These are phyloP conservation scores for Lordiphosa stackelbergi DNA, from an alignment of 1,140 invertebrate species.

Conservation along the genomic window DNA sequence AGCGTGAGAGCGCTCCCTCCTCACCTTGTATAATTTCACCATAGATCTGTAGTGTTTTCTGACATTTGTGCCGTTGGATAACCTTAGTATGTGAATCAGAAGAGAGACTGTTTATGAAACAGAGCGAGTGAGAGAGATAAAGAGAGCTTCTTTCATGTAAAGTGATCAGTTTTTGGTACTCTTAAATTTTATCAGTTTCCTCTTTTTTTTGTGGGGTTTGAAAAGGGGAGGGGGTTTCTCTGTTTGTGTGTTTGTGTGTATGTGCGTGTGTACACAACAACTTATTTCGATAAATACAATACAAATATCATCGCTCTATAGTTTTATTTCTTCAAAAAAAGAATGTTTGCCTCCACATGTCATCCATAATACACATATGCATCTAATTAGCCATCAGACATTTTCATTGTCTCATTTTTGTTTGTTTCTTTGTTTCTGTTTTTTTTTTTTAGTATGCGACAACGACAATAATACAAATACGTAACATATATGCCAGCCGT, in stretches of 20 bases:
- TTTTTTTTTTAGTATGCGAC: slow-evolving; percentile 22
- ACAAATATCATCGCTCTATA: slow-evolving; percentile 69
- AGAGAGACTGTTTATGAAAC: neutral
- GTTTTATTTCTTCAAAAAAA: slow-evolving; percentile 72
- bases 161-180: slow-evolving; percentile 43
- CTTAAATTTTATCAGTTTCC: slow-evolving; percentile 71
- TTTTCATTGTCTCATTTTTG: slow-evolving; percentile 21
- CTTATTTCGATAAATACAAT: slow-evolving; percentile 70
- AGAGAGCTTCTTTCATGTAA: slow-evolving; percentile 17
- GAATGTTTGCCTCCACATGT: slow-evolving; percentile 66
- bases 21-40: too few relatives aligned
- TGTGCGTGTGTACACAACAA: slow-evolving; percentile 56
- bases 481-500: slow-evolving; percentile 52
- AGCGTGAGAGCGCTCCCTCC: too few relatives aligned
- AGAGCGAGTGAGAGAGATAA: slow-evolving; percentile 28
- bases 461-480: slow-evolving; percentile 65
- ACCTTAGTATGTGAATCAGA: slow-evolving; percentile 5
- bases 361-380: slow-evolving; percentile 69
- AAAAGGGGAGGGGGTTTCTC: slow-evolving; percentile 8
- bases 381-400: slow-evolving; percentile 35
- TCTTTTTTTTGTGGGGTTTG: slow-evolving; percentile 35
- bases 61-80: too few relatives aligned
- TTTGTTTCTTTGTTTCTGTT: neutral
- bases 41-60: too few relatives aligned
- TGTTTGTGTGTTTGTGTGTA: slow-evolving; percentile 26